Percentiles rank a stretch among this genome's conserved stretches.
These are phyloP conservation scores for Gadopsis bispinosus DNA, from an alignment of 2,797 vertebrate genomes.

Conservation along the genomic window DNA sequence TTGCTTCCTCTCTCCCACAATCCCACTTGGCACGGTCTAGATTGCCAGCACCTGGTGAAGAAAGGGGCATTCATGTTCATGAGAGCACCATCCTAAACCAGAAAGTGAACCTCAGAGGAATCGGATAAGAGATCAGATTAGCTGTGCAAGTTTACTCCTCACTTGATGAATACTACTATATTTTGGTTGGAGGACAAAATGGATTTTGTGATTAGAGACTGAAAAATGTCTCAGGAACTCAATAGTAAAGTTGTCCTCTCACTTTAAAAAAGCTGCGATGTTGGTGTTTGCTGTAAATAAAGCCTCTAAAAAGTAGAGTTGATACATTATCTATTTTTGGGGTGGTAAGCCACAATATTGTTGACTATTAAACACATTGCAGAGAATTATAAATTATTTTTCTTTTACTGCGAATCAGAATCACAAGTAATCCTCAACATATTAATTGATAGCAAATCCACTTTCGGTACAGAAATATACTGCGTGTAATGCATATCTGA, in stretches of 20 bases:
- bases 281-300: not conserved
- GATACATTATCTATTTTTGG: not conserved
- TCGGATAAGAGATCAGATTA: not conserved
- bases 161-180: too few relatives aligned
- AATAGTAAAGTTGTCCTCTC: not conserved
- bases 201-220: not conserved
- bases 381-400: not conserved
- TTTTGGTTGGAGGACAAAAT: not conserved
- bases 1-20: not conserved
- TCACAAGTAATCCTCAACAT: not conserved
- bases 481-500: not conserved
- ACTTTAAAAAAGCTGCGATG: not conserved
- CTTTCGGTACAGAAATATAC: not conserved
- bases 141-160: not conserved
- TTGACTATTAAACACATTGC: not conserved
- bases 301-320: not conserved
- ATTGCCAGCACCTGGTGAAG: slow-evolving; percentile 1
- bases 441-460: not conserved
- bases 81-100: not conserved
- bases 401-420: not conserved
- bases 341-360: too few relatives aligned
- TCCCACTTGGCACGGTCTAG: slow-evolving; percentile 8
- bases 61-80: slow-evolving; percentile 2
- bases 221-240: not conserved
- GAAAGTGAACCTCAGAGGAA: not conserved